phyloP scores from a whole-genome alignment of 1,140 invertebrate genomes.

The Bombus impatiens region DNA sequence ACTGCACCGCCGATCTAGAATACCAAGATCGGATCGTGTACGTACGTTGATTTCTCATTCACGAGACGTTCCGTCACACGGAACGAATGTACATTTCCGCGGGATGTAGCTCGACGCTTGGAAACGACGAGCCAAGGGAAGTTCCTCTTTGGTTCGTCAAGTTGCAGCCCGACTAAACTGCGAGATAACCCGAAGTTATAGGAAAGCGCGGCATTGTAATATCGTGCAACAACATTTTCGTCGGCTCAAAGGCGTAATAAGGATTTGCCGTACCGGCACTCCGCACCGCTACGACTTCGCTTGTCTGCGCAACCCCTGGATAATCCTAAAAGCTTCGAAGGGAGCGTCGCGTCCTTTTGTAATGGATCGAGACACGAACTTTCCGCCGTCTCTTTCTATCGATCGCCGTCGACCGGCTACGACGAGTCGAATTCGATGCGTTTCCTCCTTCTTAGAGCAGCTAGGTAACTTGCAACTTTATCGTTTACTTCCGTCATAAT shows the following conservation, averaged over 20 bases:
- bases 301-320: not conserved
- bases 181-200: constrained; percentile 36
- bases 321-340: constrained; percentile 2
- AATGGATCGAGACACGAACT: constrained; percentile 29
- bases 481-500: not conserved
- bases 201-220: constrained; percentile 31
- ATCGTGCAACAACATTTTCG: constrained; percentile 40
- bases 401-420: not conserved
- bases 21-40: not conserved
- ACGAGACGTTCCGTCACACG: not conserved
- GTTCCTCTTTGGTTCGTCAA: not conserved
- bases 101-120: not conserved
- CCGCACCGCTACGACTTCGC: not conserved
- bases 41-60: not conserved
- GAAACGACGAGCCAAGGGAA: not conserved
- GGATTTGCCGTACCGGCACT: constrained; percentile 1
- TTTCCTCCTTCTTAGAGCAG: not conserved
- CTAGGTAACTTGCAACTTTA: not conserved
- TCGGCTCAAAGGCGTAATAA: constrained; percentile 16
- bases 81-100: not conserved
- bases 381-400: not conserved
- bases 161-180: constrained; percentile 33
- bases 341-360: constrained; percentile 5
- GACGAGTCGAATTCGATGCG: not conserved
- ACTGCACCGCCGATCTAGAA: not conserved